Evolutionary conservation across 2,888 invertebrate genomes (phyloP), one percentile per base, ranked within the genome.

Genomic region (Busseola fusca): DNA sequence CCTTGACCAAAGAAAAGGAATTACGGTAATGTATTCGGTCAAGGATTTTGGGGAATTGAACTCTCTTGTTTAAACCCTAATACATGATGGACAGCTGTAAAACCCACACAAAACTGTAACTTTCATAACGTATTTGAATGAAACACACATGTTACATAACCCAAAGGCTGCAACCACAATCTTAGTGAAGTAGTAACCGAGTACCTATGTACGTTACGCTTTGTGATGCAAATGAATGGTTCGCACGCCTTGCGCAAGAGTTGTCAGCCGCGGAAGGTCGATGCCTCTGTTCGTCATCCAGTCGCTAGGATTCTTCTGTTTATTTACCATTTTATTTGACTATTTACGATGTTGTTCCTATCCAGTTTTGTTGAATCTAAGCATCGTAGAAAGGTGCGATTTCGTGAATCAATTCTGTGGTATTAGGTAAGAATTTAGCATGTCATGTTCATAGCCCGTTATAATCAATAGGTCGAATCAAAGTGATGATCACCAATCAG

Each of bases 181-280:
- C 37, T 50, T 54, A 57, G 63, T 69, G 63, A 63, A 74, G 71
- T 74, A 84, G 71, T 73, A 67, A 69, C 70, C 34, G 74, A 68
- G 76, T 76, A 74, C 73, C 60, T 64, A 54, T 67, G 81, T 60
- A 70, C 85, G 84, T 84, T 86, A 83, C 80, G 76, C 76, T 75
- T 87, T 86, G 82, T 87, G 81, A 86, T 85, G 84, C 79, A 85
- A 87, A 87, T 85, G 78, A 83, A 82, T 83, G 83, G 83, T 80
- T 83, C 80, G 84, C 84, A 81, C 78, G 76, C 66, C 64, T 87
- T 87, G 83, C 83, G 87, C 83, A 87, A 86, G 72, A 75, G 71
- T 74, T 66, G 80, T 69, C 77, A 76, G 81, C 57, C 64, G 74
- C 74, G 81, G 84, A 85, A 86, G 84, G 84, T 85, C 84, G 85